A percentile compares a stretch with the other conserved stretches of the same genome.
These are phyloP conservation scores for Metacarcinus magister DNA, from an alignment of 2,888 invertebrate genomes.

Conservation along the genomic window DNA sequence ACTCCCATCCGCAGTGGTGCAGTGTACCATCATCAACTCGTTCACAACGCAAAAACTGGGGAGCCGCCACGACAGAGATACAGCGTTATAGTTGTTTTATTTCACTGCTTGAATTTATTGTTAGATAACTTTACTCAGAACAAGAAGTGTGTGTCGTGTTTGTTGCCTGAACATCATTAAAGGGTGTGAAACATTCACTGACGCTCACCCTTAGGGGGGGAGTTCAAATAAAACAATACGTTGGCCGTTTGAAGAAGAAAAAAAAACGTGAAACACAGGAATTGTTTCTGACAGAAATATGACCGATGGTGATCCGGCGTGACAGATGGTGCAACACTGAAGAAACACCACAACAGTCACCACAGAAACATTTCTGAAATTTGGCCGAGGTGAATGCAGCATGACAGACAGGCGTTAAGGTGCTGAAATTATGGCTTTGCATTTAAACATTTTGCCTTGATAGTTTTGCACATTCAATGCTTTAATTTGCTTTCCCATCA, in stretches of 20 bases:
- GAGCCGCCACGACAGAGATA: background rate
- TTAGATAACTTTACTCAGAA: background rate
- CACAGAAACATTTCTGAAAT: background rate
- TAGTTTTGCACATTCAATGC: background rate
- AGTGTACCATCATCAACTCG: background rate
- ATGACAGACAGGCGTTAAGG: background rate
- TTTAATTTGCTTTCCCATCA: background rate
- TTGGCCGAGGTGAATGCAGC: background rate
- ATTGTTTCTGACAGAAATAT: background rate
- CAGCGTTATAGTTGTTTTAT: background rate
- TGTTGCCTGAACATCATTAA: background rate
- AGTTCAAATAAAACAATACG: background rate
- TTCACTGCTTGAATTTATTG: background rate
- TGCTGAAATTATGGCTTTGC: background rate
- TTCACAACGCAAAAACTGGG: background rate
- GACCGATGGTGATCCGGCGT: background rate
- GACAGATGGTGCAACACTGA: background rate
- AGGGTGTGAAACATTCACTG: background rate
- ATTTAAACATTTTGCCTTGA: background rate
- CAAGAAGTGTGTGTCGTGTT: background rate
- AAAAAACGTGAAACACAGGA: background rate
- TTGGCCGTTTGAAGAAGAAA: background rate
- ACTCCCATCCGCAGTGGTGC: background rate
- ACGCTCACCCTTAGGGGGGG: background rate
- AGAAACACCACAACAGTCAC: background rate